Evolutionary conservation across 92 coral and sea anemone genomes (phyloP), one percentile per base, ranked within the genome.

Genomic region (Palythoa caribaeorum): DNA sequence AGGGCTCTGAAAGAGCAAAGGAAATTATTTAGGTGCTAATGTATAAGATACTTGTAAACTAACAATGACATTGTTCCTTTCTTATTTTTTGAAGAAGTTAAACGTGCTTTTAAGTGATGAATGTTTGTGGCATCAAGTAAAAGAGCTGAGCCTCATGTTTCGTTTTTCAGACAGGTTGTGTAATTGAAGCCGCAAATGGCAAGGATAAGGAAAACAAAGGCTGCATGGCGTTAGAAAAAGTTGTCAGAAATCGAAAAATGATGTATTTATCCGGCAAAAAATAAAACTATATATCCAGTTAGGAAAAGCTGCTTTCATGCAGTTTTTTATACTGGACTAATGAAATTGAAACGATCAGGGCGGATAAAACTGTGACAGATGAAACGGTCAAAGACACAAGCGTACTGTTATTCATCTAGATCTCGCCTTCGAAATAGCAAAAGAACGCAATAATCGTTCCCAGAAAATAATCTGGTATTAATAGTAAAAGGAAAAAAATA

Each of bases 141-240:
- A 78, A 55, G 11, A 78, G 50, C 8, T 6, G 69, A 57, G 68
- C 15, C 83, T 48, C 52, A 78, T 78, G 21, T 78, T 57, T 78
- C 83, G 55, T 78, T 78, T 38, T 54, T 66, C 83, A 6, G 83
- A 78, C 83, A 53, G 65, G 48, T 17, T 15, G 36, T 48, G 83
- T 35, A 53, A 54, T 54, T 52, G 48, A 78, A 38, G 14, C 20
- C 40, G 38, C 19, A 13, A 59, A 14, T 38, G 40, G 50, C 9
- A 12, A 55, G 38, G 83, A 78, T 54, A 38, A 78, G 83, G 47
- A 60, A 37, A n/a, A 14, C 28, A 28, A 21, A 4, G 5, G 16
- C 13, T 3, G 28, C 28, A 28, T 28, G 35, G 79, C 19, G 57
- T 47, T 38, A 9, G 44, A 40, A 73, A 59, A 59, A 14, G 19